phyloP scores from a whole-genome alignment of 2,113 vertebrate species.

The Tachysurus vachellii region DNA sequence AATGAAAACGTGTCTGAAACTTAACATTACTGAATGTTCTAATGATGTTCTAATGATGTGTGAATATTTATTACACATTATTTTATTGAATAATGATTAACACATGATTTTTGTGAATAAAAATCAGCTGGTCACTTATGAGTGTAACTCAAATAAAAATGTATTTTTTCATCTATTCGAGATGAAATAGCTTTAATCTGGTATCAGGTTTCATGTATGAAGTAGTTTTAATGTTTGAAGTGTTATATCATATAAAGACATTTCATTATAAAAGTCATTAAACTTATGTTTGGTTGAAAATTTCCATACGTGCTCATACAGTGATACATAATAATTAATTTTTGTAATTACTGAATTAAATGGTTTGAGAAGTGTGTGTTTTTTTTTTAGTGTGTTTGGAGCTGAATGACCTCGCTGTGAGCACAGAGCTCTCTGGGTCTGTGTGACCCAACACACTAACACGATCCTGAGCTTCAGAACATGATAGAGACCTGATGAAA shows the following conservation, averaged over 20 bases:
- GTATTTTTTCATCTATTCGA: too few species aligned
- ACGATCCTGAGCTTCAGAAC: slow-evolving; percentile 47
- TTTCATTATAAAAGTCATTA: too few species aligned
- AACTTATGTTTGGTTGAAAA: neutral
- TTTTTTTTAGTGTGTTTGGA: neutral
- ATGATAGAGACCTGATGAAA: slow-evolving; percentile 45
- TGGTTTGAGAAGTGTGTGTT: neutral
- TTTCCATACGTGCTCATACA: neutral
- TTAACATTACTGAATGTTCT: neutral
- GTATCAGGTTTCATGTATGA: too few species aligned
- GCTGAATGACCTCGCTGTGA: neutral
- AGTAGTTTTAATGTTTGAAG: too few species aligned
- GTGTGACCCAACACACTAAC: slow-evolving; percentile 38
- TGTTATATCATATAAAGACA: too few species aligned
- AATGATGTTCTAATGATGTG: too few species aligned
- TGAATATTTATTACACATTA: neutral
- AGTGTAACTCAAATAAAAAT: too few species aligned
- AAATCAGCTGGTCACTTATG: too few species aligned
- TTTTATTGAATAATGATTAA: too few species aligned
- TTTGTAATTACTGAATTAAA: neutral
- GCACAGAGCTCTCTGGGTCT: slow-evolving; percentile 35
- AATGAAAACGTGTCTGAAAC: neutral
- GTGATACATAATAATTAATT: neutral
- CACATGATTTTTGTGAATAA: too few species aligned
- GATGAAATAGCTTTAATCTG: too few species aligned